Base-by-base conservation (phyloP, 2,797 vertebrate species). In the Neopelma chrysocephalum region DNA sequence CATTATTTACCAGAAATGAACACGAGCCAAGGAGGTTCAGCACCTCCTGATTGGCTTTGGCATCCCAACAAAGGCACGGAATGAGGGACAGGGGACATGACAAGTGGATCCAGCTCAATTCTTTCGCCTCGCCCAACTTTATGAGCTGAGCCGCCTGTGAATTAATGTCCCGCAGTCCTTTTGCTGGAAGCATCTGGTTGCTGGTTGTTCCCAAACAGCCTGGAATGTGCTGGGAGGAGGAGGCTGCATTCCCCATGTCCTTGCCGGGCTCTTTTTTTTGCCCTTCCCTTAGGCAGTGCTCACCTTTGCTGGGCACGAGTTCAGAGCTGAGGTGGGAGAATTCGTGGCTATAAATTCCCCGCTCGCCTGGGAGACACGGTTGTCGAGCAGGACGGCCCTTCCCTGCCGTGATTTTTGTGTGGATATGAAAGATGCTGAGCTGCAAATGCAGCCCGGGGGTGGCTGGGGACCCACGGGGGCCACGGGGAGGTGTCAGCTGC, bases 1-100 rank as follows among this genome's bases (percentile, higher is more conserved):
- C 53, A 70, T 92, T 85, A 82, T 91, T 93, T 89, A 90, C 82
- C 87, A 96, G 86, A 94, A 94, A 75, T 75, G 89, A 94, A 72
- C 76, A n/a, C 3, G n/a, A 90, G 82, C 91, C 90, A 86, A 40
- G 15, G 85, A 86, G 91, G 80, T 83, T 82, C 91, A 86, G 80
- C 82, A 86, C 76, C 93, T 89, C 89, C 86, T 15, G 2, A 56
- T 51, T 48, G 70, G 65, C 69, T 94, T 94, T 91, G 93, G 70
- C 82, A 90, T 64, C 91, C 77, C 88, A 72, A 93, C 80, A 94
- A 90, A 91, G 72, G 80, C 77, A 76, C 2, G 0, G 54, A 36
- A 61, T 22, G 51, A 56, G 62, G 82, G 69, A 56, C 2, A 0
- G 13, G 31, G 80, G 79, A 70, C 38, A 40, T 9, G 4, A 34